A percentile compares a stretch with the other conserved stretches of the same genome.
Evolutionary conservation across 2,113 vertebrate genomes (phyloP).

Genomic region (Coturnix japonica): DNA sequence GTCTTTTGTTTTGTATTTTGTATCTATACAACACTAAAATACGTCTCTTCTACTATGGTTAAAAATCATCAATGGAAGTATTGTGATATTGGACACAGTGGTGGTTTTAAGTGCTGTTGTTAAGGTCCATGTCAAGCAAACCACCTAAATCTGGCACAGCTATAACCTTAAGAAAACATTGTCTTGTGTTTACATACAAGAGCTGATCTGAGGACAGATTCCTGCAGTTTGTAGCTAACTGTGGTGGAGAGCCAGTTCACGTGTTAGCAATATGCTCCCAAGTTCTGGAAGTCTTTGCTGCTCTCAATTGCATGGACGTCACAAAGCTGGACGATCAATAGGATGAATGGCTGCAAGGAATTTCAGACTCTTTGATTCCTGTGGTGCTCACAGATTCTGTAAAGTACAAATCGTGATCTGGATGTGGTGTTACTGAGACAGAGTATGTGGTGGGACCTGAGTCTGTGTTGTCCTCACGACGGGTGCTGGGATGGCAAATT

Average conservation of each 20-base stretch:
- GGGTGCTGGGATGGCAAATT: neutral
- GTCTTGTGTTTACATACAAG: neutral
- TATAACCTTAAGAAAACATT: neutral
- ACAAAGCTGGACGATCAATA: neutral
- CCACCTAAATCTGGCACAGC: neutral
- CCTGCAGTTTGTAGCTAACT: neutral
- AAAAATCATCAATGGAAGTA: neutral
- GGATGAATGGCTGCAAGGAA: neutral
- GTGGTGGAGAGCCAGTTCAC: neutral
- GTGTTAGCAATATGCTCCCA: neutral
- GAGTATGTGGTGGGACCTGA: neutral
- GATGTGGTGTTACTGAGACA: neutral
- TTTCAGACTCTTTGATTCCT: neutral
- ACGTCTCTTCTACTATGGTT: neutral
- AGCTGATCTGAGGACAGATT: neutral
- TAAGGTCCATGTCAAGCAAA: neutral
- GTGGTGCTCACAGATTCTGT: neutral
- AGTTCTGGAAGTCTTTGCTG: neutral
- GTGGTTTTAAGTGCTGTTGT: neutral
- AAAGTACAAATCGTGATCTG: neutral
- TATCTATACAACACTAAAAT: neutral
- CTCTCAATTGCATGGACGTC: neutral
- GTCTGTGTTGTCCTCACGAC: accelerated
- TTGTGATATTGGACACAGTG: neutral
- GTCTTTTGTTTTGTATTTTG: neutral